Percentiles rank a stretch among this genome's conserved stretches.
Evolutionary conservation across 2,797 vertebrate genomes (phyloP).

Genomic region (Cryptoprocta ferox): DNA sequence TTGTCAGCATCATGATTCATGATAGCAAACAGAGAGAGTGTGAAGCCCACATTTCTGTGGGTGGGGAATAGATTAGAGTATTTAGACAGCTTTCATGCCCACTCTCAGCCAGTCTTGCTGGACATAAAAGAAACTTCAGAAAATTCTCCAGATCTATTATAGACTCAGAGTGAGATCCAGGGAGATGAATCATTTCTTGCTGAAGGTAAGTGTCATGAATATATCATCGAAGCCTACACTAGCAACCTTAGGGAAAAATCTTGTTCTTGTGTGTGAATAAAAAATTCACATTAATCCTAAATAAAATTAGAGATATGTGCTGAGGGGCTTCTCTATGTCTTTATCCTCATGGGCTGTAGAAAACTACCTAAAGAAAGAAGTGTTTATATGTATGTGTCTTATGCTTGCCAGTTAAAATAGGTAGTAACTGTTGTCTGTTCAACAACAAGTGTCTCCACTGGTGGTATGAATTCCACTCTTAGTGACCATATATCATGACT

Average conservation of each 20-base stretch:
- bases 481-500: background rate
- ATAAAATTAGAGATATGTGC: conserved; percentile 37
- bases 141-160: background rate
- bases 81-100: conserved; percentile 75
- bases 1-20: conserved; percentile 67
- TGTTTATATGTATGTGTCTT: background rate
- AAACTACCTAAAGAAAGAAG: background rate
- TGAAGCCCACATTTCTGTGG: conserved; percentile 32
- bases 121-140: conserved; percentile 63
- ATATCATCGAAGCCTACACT: background rate
- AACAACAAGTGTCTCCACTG: background rate
- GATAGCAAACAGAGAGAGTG: conserved; percentile 54
- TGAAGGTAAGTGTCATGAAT: conserved; percentile 54
- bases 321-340: background rate
- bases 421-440: background rate
- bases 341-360: background rate
- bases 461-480: background rate
- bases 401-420: background rate
- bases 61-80: conserved; percentile 72
- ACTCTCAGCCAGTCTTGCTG: conserved; percentile 19
- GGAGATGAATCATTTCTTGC: conserved; percentile 49
- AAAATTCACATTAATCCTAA: conserved; percentile 40
- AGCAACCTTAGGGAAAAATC: conserved; percentile 4
- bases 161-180: conserved; percentile 19
- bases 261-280: background rate